phyloP scores from a whole-genome alignment of 2,888 invertebrate genomes.

The Pycnomerus fuliginosus region DNA sequence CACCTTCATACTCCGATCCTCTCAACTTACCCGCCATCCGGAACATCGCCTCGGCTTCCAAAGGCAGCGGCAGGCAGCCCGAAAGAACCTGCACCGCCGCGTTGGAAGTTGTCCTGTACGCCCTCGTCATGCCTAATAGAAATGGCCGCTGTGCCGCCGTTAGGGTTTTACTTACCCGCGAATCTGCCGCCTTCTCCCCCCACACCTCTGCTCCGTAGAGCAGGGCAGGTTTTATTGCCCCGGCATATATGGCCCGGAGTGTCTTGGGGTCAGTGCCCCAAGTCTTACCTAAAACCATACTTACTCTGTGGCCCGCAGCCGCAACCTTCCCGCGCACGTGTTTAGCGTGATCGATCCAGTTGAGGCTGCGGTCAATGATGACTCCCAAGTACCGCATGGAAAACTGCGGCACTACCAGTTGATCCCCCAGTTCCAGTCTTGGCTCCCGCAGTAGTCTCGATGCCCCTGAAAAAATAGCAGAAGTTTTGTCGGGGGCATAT shows the following conservation, averaged over 20 bases:
- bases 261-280: slow-evolving; percentile 7
- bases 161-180: slow-evolving; percentile 18
- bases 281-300: slow-evolving; percentile 1
- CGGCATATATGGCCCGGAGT: slow-evolving; percentile 9
- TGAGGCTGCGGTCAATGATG: slow-evolving; percentile 9
- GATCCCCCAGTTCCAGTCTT: slow-evolving; percentile 8
- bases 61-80: slow-evolving; percentile 16
- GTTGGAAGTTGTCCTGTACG: slow-evolving; percentile 25
- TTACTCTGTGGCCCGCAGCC: slow-evolving; percentile 2
- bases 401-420: background rate
- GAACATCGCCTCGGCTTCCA: too few species aligned
- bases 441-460: slow-evolving; percentile 10
- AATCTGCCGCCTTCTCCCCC: slow-evolving; percentile 21
- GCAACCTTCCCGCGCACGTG: slow-evolving; percentile 4
- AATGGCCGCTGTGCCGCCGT: slow-evolving; percentile 24
- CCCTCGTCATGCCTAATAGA: slow-evolving; percentile 16
- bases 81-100: slow-evolving; percentile 16
- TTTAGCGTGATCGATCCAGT: slow-evolving; percentile 16
- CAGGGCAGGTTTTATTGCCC: slow-evolving; percentile 17
- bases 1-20: too few species aligned
- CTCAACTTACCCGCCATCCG: too few species aligned
- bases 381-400: slow-evolving; percentile 21
- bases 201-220: slow-evolving; percentile 29
- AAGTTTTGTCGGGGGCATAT: slow-evolving; percentile 27
- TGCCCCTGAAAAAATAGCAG: slow-evolving; percentile 17